Percentiles rank a stretch among this genome's conserved stretches.
phyloP scores from a whole-genome alignment of 2,113 vertebrate genomes.

The Turdus rufiventris region DNA sequence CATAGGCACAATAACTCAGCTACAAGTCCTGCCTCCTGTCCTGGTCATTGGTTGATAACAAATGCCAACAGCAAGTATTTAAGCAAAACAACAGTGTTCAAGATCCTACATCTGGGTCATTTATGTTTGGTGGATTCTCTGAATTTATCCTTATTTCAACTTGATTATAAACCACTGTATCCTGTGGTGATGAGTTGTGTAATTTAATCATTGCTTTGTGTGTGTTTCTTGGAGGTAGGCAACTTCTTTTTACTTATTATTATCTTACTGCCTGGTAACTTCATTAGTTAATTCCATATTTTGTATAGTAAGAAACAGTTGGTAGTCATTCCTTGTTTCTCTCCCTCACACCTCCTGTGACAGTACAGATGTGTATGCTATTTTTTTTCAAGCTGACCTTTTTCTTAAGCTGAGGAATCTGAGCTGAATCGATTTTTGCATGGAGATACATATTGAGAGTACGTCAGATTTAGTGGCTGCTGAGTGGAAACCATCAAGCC shows the following conservation, averaged over 20 bases:
- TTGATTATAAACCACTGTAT: background rate
- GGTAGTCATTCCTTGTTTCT: background rate
- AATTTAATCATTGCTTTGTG: background rate
- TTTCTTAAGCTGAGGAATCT: background rate
- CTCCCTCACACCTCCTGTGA: background rate
- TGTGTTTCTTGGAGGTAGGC: background rate
- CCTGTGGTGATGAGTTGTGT: background rate
- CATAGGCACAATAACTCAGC: background rate
- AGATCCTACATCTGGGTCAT: background rate
- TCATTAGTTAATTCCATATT: background rate
- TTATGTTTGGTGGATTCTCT: background rate
- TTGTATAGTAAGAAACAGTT: background rate
- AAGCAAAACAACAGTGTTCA: background rate
- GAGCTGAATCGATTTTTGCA: background rate
- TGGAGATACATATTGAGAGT: background rate
- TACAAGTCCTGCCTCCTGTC: background rate
- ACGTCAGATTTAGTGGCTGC: background rate
- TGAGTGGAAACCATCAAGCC: background rate
- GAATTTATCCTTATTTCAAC: background rate
- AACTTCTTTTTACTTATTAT: background rate
- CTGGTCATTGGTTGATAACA: background rate
- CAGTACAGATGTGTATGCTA: background rate
- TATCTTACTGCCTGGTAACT: background rate
- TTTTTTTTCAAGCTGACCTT: background rate
- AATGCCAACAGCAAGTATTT: background rate